Evolutionary conservation across 2,797 vertebrate genomes (phyloP).

Genomic region (Ara ararauna): DNA sequence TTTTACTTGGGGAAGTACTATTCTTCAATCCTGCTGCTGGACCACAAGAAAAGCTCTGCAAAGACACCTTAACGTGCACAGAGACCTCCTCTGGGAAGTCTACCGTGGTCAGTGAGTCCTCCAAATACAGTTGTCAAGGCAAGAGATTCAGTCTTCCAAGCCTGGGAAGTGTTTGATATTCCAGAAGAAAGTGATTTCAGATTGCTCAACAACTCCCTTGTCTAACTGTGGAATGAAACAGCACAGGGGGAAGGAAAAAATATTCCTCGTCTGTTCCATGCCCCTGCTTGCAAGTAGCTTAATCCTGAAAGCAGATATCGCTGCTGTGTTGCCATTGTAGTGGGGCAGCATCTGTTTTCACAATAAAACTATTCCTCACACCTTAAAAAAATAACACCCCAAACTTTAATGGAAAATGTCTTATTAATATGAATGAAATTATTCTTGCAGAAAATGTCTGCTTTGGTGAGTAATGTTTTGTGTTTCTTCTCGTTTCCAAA

Average conservation of each 20-base stretch:
- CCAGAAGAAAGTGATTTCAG: not conserved
- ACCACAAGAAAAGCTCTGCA: not conserved
- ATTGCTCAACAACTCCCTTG: not conserved
- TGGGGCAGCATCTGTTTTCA: not conserved
- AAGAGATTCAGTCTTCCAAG: not conserved
- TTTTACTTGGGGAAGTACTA: not conserved
- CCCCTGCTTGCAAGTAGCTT: not conserved
- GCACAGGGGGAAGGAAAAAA: not conserved
- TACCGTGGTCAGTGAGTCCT: not conserved
- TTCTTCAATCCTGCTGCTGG: not conserved
- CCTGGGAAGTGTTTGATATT: not conserved
- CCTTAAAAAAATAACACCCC: not conserved
- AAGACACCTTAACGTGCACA: not conserved
- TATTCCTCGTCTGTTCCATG: not conserved
- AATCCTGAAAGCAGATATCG: not conserved
- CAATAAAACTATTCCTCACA: not conserved
- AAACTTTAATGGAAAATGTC: not conserved
- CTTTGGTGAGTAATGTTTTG: not conserved
- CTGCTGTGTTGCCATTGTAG: not conserved
- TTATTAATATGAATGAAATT: not conserved
- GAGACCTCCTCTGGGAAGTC: not conserved
- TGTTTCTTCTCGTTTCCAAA: not conserved
- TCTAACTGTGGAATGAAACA: not conserved
- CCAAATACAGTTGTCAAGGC: not conserved
- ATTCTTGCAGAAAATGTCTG: not conserved